Base-by-base conservation (phyloP, 2,888 invertebrate species). In the Stegophylla sp. region DNA sequence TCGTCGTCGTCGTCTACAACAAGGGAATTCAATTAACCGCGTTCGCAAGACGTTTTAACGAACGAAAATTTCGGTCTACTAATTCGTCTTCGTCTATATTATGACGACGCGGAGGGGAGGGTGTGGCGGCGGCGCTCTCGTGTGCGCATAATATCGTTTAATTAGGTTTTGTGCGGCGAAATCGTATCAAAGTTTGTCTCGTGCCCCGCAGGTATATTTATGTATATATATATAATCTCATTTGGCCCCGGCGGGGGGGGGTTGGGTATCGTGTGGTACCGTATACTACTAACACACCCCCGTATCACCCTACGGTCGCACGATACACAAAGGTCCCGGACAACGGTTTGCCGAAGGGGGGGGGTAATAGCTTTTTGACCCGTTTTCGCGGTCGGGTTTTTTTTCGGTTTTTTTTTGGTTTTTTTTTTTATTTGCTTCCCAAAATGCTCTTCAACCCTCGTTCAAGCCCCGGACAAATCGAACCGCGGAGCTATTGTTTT, bases 1-100 rank as follows among this genome's bases (percentile, higher is more conserved):
- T n/a, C 34, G 23, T 0, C 17, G 20, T 4, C 20, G 41, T n/a
- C 64, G 63, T 64, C 63, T 67, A 79, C 79, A 79, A 79, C 79
- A 79, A 61, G 79, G 41, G 48, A 79, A 79, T 79, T 79, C 79
- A 79, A 79, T 79, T 79, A 79, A 71, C 66, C 59, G 17, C 23
- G n/a, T 15, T n/a, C 26, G 66, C 41, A 51, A 61, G 41, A 71
- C 61, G 69, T 64, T 51, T 64, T 51, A 75, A 64, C 75, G 64
- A 64, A 75, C 23, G 23, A 64, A 71, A 79, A 61, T 45, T 61
- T 34, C 59, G 43, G 45, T 28, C 77, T 69, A 43, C 77, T 69
- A 43, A 67, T 69, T 77, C 67, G 45, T 67, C 67, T 77, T 45
- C 43, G 66, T 45, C 59, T 43, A 41, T 34, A 41, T 41, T n/a